Percentiles rank a stretch among this genome's conserved stretches.
Evolutionary conservation across 2,888 invertebrate species (phyloP).

Genomic region (Bellardia bayeri): DNA sequence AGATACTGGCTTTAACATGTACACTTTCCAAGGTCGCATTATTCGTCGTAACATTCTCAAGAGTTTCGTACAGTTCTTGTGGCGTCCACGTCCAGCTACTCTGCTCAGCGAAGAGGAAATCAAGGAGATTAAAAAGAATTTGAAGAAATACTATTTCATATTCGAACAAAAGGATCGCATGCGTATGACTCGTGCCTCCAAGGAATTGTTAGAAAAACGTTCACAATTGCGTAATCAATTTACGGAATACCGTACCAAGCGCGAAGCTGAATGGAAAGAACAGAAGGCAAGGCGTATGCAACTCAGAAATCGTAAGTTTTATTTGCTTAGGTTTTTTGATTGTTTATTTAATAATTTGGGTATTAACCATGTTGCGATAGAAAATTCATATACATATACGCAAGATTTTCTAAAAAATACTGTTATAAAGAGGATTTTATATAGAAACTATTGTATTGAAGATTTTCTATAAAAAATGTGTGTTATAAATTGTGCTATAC

Average conservation of each 20-base stretch:
- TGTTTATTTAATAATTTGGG: too few species aligned
- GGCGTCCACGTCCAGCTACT: conserved; percentile 97
- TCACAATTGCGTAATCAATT: conserved; percentile 94
- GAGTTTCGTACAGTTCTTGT: conserved; percentile 96
- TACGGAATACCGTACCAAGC: conserved; percentile 91
- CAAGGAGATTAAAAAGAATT: conserved; percentile 97
- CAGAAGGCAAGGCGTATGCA: conserved; percentile 93
- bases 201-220: conserved; percentile 97
- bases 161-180: conserved; percentile 98
- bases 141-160: conserved; percentile 98
- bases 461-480: too few species aligned
- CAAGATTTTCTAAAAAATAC: too few species aligned
- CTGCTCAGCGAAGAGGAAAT: conserved; percentile 93
- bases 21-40: conserved; percentile 97
- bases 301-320: conserved; percentile 92
- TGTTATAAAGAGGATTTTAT: too few species aligned
- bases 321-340: neutral
- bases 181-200: conserved; percentile 95
- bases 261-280: conserved; percentile 89
- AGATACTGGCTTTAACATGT: conserved; percentile 96
- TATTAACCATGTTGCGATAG: too few species aligned
- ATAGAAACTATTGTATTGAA: too few species aligned
- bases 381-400: too few species aligned
- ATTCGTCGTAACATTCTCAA: conserved; percentile 93
- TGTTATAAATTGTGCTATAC: too few species aligned